These are phyloP conservation scores for Phycodurus eques DNA, from an alignment of 2,113 vertebrate genomes.

Conservation along the genomic window DNA sequence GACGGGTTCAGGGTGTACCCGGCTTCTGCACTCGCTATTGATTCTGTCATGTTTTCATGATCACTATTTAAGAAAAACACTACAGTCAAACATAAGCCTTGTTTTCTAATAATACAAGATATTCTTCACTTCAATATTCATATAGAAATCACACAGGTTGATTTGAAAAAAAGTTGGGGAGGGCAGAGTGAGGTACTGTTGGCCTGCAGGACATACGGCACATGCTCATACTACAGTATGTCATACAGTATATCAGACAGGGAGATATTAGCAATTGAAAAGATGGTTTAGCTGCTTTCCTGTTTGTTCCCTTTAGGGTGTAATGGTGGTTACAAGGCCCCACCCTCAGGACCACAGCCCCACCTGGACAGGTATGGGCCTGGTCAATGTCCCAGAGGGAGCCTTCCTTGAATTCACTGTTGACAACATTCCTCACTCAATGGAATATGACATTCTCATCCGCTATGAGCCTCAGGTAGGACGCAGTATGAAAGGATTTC, in stretches of 20 bases:
- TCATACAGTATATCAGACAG: not conserved
- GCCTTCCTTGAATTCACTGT: conserved; percentile 88
- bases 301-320: conserved; percentile 71
- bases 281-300: not conserved
- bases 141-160: too few species aligned
- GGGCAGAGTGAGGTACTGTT: too few species aligned
- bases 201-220: too few species aligned
- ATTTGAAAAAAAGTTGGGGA: too few species aligned
- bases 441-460: conserved; percentile 93
- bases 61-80: too few species aligned
- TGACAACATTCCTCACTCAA: conserved; percentile 90
- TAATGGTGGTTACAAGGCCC: conserved; percentile 79
- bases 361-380: conserved; percentile 92
- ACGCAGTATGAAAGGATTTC: not conserved
- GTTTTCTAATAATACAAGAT: too few species aligned
- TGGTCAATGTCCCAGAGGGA: conserved; percentile 90
- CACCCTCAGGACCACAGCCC: conserved; percentile 83
- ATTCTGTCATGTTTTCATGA: too few species aligned
- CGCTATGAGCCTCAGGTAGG: conserved; percentile 95
- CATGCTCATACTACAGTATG: not conserved
- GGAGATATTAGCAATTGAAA: not conserved
- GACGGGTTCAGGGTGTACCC: too few species aligned
- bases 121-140: too few species aligned
- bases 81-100: too few species aligned
- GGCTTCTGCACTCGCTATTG: too few species aligned